phyloP scores from a whole-genome alignment of 37 sponge, comb jelly and placozoan species.

The Beroe forskalii region DNA sequence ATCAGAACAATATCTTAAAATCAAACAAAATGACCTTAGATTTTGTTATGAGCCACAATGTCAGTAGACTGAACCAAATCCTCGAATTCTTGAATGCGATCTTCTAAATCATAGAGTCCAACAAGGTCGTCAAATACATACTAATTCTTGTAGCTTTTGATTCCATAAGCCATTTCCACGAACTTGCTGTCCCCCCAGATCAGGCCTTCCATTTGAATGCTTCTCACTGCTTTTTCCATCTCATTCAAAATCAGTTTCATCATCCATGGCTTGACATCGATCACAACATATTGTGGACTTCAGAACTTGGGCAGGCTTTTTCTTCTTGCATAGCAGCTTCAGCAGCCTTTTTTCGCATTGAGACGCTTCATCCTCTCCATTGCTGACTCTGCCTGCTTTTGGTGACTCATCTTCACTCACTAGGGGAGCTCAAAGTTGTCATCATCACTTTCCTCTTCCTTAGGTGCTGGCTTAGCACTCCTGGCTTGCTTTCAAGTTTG shows the following conservation, averaged over 20 bases:
- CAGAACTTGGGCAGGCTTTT: background rate
- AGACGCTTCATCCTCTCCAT: constrained; percentile 62
- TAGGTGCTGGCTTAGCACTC: constrained; percentile 18
- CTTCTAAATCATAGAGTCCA: constrained; percentile 53
- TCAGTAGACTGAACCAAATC: constrained; percentile 65
- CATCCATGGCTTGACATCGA: constrained; percentile 69
- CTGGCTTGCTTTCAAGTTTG: background rate
- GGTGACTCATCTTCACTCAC: constrained; percentile 65
- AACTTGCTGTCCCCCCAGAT: constrained; percentile 63
- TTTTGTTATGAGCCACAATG: constrained; percentile 66
- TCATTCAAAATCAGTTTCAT: constrained; percentile 64
- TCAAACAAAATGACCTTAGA: too few species aligned
- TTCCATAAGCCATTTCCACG: constrained; percentile 56
- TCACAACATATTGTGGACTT: constrained; percentile 64
- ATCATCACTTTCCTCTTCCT: constrained; percentile 62
- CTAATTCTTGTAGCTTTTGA: constrained; percentile 65
- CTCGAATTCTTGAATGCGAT: constrained; percentile 7
- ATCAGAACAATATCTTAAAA: too few species aligned
- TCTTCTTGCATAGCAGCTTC: constrained; percentile 33
- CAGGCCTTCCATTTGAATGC: constrained; percentile 63
- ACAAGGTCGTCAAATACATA: constrained; percentile 60
- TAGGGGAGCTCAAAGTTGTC: constrained; percentile 61
- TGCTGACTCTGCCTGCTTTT: background rate
- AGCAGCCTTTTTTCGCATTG: constrained; percentile 18
- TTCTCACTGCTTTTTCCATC: constrained; percentile 63